Evolutionary conservation across 2,113 vertebrate genomes (phyloP), one percentile per base, ranked within the genome.

Genomic region (Speoplatyrhinus poulsoni): DNA sequence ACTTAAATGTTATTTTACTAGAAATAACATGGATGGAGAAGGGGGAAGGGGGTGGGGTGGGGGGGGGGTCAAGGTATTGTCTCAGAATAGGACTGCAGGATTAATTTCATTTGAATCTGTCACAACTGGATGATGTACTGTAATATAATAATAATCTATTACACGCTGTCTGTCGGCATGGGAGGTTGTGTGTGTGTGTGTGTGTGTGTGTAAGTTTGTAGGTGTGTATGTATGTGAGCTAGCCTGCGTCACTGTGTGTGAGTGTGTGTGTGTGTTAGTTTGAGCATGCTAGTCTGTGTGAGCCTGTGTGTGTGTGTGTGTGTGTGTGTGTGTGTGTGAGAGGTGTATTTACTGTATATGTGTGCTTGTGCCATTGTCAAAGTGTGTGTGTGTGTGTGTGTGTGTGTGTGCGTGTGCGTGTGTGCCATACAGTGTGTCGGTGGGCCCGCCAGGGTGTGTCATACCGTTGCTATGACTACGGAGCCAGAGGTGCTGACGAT

Each of bases 401-500:
- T n/a, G 36, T 41, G 3, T 41, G 36, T 41, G 36, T 41, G 36
- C 3, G 6, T 41, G 36, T 3, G 6, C 6, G 36, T 3, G 36
- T 6, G 36, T 6, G 36, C 36, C 36, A 41, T 41, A 41, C 36
- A 41, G 36, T 41, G 36, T 41, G 36, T 41, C 7, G 36, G 4
- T 41, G 36, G 7, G 1, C 4, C 7, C 7, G 0, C 4, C 4
- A 5, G 36, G 36, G 36, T 41, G 26, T 41, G 36, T 41, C 36
- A 41, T 41, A 52, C 49, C 9, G 49, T 52, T 52, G 3, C 49
- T 15, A 52, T 15, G 13, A 53, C 52, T 53, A 41, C 41, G 36
- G 46, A 11, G 46, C 74, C 74, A 75, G 69, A 26, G 88, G 90
- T 87, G 87, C 92, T 70, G 61, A 73, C 56, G 65, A 73, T 67